Conservation (phyloP, 2,797 vertebrate species). For the Enteromius unitaeniatus region DNA sequence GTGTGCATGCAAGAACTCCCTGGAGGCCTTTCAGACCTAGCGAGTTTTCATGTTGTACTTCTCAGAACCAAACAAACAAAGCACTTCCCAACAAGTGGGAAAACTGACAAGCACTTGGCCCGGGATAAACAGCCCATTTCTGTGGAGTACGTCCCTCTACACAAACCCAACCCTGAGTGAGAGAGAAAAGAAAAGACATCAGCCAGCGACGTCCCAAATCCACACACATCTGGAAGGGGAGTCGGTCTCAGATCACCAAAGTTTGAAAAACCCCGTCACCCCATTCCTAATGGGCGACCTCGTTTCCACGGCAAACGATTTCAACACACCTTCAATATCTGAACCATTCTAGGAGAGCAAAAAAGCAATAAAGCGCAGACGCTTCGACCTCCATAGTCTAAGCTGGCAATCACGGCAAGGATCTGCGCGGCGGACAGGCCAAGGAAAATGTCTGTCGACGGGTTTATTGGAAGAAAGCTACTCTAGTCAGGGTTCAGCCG, state of each 20-base stretch:
- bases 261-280: conserved; percentile 58
- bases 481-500: conserved; percentile 60
- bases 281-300: conserved; percentile 52
- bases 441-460: conserved; percentile 70
- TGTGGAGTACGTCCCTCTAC: conserved; percentile 28
- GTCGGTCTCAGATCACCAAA: conserved; percentile 29
- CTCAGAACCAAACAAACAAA: conserved; percentile 58
- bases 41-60: conserved; percentile 40
- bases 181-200: conserved; percentile 30
- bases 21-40: conserved; percentile 33
- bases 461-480: conserved; percentile 66
- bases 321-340: conserved; percentile 51
- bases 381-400: conserved; percentile 61
- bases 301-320: conserved; percentile 56
- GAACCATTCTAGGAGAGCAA: conserved; percentile 41
- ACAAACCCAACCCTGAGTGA: conserved; percentile 28
- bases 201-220: conserved; percentile 4
- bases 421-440: conserved; percentile 63
- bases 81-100: conserved; percentile 44
- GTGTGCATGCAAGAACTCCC: conserved; percentile 20
- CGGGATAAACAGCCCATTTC: conserved; percentile 3
- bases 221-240: conserved; percentile 47
- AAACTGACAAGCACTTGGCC: conserved; percentile 45
- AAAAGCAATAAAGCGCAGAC: conserved; percentile 61
- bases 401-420: conserved; percentile 66